phyloP scores from a whole-genome alignment of 2,113 vertebrate species.

The Aptenodytes patagonicus region DNA sequence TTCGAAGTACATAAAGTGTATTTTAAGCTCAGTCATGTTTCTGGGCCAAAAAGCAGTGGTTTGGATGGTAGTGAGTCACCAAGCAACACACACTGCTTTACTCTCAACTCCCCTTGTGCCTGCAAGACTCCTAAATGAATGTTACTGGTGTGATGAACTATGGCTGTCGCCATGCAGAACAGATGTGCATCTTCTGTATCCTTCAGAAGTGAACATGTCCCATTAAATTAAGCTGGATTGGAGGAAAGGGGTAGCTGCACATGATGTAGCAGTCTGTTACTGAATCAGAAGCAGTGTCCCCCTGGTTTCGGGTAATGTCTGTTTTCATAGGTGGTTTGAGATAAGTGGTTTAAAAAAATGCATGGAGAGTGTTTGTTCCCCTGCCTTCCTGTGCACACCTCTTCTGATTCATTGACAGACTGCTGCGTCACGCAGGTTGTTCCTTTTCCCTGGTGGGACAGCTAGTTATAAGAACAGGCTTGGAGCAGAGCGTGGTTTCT shows the following conservation, averaged over 20 bases:
- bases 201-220: background rate
- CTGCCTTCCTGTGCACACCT: background rate
- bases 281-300: background rate
- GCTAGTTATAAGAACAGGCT: background rate
- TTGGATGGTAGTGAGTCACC: background rate
- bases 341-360: background rate
- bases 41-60: background rate
- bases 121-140: background rate
- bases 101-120: background rate
- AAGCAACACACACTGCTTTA: background rate
- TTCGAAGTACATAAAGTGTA: rapidly evolving
- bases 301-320: background rate
- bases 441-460: background rate
- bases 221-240: background rate
- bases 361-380: rapidly evolving
- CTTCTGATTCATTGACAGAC: background rate
- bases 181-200: rapidly evolving
- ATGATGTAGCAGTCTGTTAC: background rate
- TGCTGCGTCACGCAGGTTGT: background rate
- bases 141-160: background rate
- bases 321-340: background rate
- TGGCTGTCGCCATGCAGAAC: background rate
- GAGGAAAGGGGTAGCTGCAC: background rate
- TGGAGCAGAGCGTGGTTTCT: background rate
- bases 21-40: background rate